A percentile compares a stretch with the other conserved stretches of the same genome.
Conservation (phyloP, 1,140 invertebrate species). For the Atta texana region DNA sequence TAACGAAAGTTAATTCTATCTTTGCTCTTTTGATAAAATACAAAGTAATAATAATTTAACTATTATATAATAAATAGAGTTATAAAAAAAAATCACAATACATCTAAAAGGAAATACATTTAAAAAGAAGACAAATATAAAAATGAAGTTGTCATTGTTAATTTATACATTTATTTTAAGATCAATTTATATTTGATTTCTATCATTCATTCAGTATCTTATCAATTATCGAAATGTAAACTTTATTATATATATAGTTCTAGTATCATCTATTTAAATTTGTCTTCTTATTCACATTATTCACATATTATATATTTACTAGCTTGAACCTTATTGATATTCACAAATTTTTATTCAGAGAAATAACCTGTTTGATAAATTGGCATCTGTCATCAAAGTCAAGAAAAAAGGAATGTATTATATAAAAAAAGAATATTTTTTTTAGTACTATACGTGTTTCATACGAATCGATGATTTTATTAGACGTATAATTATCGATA, state of each 20-base stretch:
- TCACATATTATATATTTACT: no score
- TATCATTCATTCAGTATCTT: neutral
- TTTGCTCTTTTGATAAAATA: constrained; percentile 1
- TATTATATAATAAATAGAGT: neutral
- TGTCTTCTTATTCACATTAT: neutral
- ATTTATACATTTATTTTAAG: neutral
- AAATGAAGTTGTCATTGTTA: neutral
- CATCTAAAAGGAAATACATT: neutral
- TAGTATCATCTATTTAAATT: neutral
- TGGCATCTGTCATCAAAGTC: neutral
- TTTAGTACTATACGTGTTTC: neutral
- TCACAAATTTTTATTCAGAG: neutral
- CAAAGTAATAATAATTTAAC: neutral
- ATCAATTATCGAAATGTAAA: neutral
- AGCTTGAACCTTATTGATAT: neutral
- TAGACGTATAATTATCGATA: constrained; percentile 10
- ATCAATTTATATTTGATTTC: neutral
- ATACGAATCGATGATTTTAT: neutral
- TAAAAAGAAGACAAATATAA: neutral
- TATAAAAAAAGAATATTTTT: no score
- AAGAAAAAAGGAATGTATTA: neutral
- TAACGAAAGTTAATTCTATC: constrained; percentile 18
- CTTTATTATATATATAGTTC: neutral
- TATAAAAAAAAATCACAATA: neutral
- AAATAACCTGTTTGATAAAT: neutral